Conservation (phyloP, 2,888 invertebrate genomes). For the Lobophora halterata region DNA sequence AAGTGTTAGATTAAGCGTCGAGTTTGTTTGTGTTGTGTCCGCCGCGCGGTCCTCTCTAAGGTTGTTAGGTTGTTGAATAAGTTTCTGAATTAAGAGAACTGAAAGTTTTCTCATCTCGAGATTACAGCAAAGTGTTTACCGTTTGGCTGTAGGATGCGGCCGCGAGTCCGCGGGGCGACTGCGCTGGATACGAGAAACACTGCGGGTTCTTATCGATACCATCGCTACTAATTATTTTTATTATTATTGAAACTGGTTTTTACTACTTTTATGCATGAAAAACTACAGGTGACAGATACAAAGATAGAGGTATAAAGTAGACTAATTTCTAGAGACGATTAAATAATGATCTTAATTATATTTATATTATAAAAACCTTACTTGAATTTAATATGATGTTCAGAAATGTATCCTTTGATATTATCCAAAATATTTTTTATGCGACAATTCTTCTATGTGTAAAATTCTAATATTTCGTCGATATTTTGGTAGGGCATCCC, state of each 20-base stretch:
- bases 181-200: constrained; percentile 34
- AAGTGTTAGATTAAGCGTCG: constrained; percentile 70
- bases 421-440: too few relatives aligned
- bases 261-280: constrained; percentile 1
- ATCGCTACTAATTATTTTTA: constrained; percentile 19
- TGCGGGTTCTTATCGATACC: constrained; percentile 18
- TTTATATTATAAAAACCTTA: too few relatives aligned
- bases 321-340: too few relatives aligned
- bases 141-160: constrained; percentile 78
- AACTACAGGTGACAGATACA: too few relatives aligned
- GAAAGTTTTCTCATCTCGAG: constrained; percentile 82
- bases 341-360: too few relatives aligned
- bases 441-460: too few relatives aligned
- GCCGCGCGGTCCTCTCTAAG: constrained; percentile 75
- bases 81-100: constrained; percentile 82
- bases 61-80: constrained; percentile 81
- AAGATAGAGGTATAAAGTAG: too few relatives aligned
- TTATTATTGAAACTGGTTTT: constrained; percentile 9
- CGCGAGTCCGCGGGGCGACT: constrained; percentile 62
- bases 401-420: too few relatives aligned
- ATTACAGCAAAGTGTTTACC: constrained; percentile 82
- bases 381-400: too few relatives aligned
- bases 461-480: too few relatives aligned
- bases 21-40: constrained; percentile 77
- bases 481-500: constrained; percentile 53